phyloP scores from a whole-genome alignment of 92 coral and sea anemone genomes.

The Hydrozoanthus gracilis region DNA sequence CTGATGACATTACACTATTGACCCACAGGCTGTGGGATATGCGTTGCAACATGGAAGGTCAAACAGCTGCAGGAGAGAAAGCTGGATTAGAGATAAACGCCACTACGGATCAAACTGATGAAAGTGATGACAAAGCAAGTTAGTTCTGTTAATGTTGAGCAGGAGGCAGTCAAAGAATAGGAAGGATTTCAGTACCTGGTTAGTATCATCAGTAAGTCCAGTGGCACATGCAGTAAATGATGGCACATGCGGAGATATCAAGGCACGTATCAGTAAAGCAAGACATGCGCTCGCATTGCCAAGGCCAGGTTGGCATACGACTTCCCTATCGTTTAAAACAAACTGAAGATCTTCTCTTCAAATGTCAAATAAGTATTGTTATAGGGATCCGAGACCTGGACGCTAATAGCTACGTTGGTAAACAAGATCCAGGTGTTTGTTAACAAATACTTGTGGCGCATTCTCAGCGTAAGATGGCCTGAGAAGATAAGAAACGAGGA shows the following conservation, averaged over 20 bases:
- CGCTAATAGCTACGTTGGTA: background rate
- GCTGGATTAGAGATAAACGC: conserved; percentile 15
- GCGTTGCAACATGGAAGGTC: conserved; percentile 29
- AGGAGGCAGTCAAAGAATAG: background rate
- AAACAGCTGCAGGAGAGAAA: background rate
- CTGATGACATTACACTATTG: conserved; percentile 18
- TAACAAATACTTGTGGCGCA: background rate
- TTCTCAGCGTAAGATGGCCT: background rate
- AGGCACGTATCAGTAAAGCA: conserved; percentile 2
- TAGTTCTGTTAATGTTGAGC: conserved; percentile 16
- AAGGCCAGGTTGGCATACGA: background rate
- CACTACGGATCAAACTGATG: conserved; percentile 28
- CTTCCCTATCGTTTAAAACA: background rate
- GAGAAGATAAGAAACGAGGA: background rate
- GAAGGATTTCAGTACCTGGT: conserved; percentile 28
- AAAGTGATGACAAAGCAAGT: conserved; percentile 26
- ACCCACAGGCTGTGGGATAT: conserved; percentile 22
- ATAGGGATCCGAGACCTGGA: too few species aligned
- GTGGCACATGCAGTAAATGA: background rate
- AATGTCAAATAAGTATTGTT: background rate
- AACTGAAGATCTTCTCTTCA: background rate
- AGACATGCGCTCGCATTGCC: background rate
- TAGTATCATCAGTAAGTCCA: conserved; percentile 11
- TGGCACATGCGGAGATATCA: background rate
- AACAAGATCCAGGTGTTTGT: background rate